These are phyloP conservation scores for Dascyllus trimaculatus DNA, from an alignment of 2,113 vertebrate species.

Conservation along the genomic window DNA sequence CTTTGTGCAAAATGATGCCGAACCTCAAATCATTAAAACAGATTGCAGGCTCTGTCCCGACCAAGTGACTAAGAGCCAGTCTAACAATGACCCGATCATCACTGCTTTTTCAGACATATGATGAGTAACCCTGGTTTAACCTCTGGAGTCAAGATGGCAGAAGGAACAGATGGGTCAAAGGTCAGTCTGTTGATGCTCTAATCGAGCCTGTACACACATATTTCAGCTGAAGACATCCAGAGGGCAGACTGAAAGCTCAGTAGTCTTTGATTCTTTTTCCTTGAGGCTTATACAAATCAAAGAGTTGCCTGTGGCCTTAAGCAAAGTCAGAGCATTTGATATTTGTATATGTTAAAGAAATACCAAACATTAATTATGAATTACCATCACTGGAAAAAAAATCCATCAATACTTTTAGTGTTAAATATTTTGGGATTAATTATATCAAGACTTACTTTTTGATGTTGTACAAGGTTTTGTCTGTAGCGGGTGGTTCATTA, in stretches of 20 bases:
- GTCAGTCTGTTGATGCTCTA: constrained; percentile 65
- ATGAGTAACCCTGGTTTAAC: constrained; percentile 57
- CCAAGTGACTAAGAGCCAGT: constrained; percentile 24
- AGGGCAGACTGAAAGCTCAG: not conserved
- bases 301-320: constrained; percentile 12
- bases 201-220: constrained; percentile 54
- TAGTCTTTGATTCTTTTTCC: constrained; percentile 19
- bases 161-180: constrained; percentile 57
- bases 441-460: too few relatives aligned
- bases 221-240: constrained; percentile 30
- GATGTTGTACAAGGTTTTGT: too few relatives aligned
- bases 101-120: constrained; percentile 26
- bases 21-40: constrained; percentile 27
- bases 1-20: constrained; percentile 25
- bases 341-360: not conserved
- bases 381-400: too few relatives aligned
- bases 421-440: too few relatives aligned
- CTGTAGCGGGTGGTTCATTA: too few relatives aligned
- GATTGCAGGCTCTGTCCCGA: constrained; percentile 24
- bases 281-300: constrained; percentile 22
- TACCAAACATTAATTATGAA: too few relatives aligned
- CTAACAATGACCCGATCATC: constrained; percentile 42
- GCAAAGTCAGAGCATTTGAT: not conserved
- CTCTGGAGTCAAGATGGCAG: constrained; percentile 49
- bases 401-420: too few relatives aligned